Evolutionary conservation across 2,888 invertebrate genomes (phyloP), one percentile per base, ranked within the genome.

Genomic region (Drosophila macrospina): DNA sequence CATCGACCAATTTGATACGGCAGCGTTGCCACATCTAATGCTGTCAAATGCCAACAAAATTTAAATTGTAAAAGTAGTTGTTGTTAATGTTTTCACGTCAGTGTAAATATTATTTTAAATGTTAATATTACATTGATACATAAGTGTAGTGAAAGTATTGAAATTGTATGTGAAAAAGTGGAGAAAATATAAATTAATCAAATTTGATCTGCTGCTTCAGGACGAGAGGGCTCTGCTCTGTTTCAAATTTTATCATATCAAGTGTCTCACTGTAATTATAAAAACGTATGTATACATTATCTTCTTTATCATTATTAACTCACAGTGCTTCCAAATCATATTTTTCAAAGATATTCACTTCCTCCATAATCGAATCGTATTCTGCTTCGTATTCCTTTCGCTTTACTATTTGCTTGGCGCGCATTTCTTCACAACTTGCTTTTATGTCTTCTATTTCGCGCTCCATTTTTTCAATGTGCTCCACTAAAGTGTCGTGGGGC

Each of bases 291-390:
- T 28, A 8, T 2, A 10, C 24, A 24, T 13, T 24, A 26, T n/a
- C 15, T 10, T 6, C 16, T 28, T 0, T 36, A 7, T 26, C 8
- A 24, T 26, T 8, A 4, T 30, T n/a, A 4, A 41, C 52, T 73
- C 37, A 73, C 56, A 20, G 32, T 10, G 60, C 48, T 1, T 73
- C 60, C 3, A 28, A 26, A 6, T 72, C 42, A 4, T 37, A 52
- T 30, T 3, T 44, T 28, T 65, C 56, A 6, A 73, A 16, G 1
- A 6, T 0, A n/a, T 48, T 15, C 0, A 20, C 6, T 4, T 61
- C 57, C 2, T 69, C 16, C 15, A 57, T 24, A 0, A 66, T 0
- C 8, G 41, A 10, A 5, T 24, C 39, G 30, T 69, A 52, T 7
- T 60, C 2, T 0, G 0, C 5, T 6, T 56, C 30, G n/a, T 51